Base-by-base conservation (phyloP, 2,797 vertebrate genomes). In the Borostomias antarcticus region DNA sequence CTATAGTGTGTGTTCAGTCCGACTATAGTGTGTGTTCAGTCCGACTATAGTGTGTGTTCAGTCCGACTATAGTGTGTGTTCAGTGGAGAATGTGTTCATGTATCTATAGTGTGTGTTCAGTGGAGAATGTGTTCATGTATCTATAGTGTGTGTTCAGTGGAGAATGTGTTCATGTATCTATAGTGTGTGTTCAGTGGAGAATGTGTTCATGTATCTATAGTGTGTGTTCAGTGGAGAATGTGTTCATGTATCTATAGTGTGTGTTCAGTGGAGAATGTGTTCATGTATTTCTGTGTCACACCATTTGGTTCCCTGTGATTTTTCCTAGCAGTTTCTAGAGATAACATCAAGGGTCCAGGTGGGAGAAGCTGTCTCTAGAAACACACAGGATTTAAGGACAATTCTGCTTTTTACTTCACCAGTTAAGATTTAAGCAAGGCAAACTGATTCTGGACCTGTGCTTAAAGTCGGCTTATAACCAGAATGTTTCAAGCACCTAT, bases 251-350 rank as follows among this genome's bases (percentile, higher is more conserved):
- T n/a, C n/a, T n/a, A n/a, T n/a, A n/a, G n/a, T n/a, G 40, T 52
- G 58, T 68, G 72, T 76, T 43, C 9, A 10, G 26, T 26, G 15
- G 23, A 45, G 37, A 43, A 26, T 25, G 37, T 57, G 63, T 47
- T 15, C 15, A n/a, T 62, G 58, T 54, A 74, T n/a, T n/a, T n/a
- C n/a, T 74, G 63, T 40, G 35, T 23, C 45, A n/a, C 63, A 66
- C 40, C 53, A 57, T 48, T 26, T 23, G 40, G 17, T 43, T 67
- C 3, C 65, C 54, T 73, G 77, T 80, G 26, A 11, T 69, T 59
- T 82, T 54, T 63, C 78, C 68, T 72, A 72, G 58, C 64, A 64
- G 68, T 82, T 81, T 30, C 35, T 54, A 6, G 73, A 70, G n/a
- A 32, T 62, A 68, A 19, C 5, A 58, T 51, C 59, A 54, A 66